Base-by-base conservation (phyloP, 2,888 invertebrate genomes). In the Diplolepis rosae region DNA sequence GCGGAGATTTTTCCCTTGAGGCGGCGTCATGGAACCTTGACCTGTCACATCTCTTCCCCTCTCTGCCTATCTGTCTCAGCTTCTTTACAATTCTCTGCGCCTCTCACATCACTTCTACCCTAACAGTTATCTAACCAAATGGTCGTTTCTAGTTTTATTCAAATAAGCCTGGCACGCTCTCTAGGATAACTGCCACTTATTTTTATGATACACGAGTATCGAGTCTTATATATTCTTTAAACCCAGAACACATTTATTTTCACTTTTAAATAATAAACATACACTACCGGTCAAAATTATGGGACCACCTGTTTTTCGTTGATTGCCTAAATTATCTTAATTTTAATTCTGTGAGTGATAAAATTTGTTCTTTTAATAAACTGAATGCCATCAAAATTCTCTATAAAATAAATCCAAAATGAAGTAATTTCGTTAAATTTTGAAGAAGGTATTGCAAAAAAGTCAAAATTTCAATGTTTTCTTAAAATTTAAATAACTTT, bases 21-120 rank as follows among this genome's bases (percentile, higher is more conserved):
- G 66, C 71, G 66, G 73, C 75, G 72, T 77, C 77, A 75, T 66
- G 78, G 69, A 82, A 81, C 80, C 82, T 83, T 82, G 81, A 82
- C 80, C 83, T 70, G 73, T 73, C 74, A 74, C 56, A 73, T 71
- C 65, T 69, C 70, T 67, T 69, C 75, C 68, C 65, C 66, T 54
- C 15, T 32, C 30, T 54, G 61, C 61, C 35, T 61, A 61, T 61
- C 39, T 22, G 39, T 28, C 18, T 66, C 32, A 22, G n/a, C 24
- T 51, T 42, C 18, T 67, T 54, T 65, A 65, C 65, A 54, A 45
- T 61, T 39, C 65, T 56, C 50, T 35, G 45, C 30, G 32, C 50
- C 54, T 50, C 66, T 68, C 56, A 56, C 66, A 61, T 45, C 22
- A 32, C 51, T 68, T n/a, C 39, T 65, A 45, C 56, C 42, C 66